Evolutionary conservation across 2,888 invertebrate species (phyloP), one percentile per base, ranked within the genome.

Genomic region (Cistogaster globosa): DNA sequence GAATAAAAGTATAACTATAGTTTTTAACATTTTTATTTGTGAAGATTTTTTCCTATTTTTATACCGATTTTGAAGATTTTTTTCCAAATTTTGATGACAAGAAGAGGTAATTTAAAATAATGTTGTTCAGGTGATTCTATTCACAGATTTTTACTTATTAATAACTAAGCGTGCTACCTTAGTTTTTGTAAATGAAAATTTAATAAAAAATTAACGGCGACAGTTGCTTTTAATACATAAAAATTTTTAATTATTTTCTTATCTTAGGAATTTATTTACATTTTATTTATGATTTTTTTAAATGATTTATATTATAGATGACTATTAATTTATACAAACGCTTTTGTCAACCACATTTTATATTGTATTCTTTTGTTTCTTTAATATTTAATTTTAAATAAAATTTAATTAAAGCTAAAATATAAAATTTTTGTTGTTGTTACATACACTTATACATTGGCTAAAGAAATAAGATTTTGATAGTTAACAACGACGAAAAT

Each of bases 341-440:
- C 45, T 55, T 38, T 20, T 38, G 55, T 42, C 42, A 42, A 63
- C 5, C 48, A 51, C 65, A 79, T 58, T 72, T 38, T 6, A 36
- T 4, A 18, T 20, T 20, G 58, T 58, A 67, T 68, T 53, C 22
- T 60, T 53, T n/a, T 36, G 26, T 69, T 65, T 32, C 53, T 63
- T 71, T 71, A 42, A 63, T 57, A 48, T 57, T 63, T 68, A 20
- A 57, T 68, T 75, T 63, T 38, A 57, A 42, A 12, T 76, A 68
- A 82, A 82, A 69, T 57, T 57, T 75, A 75, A 77, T 77, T 84
- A 84, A 81, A 85, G 77, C 81, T 85, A 65, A 32, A 65, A 48
- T 36, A 79, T 72, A 22, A 0, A n/a, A 48, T n/a, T 11, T n/a
- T 11, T n/a, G 36, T 51, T 76, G 38, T 18, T n/a, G 45, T 58